Conservation (phyloP, 1,140 invertebrate genomes). For the Onthophagus taurus region DNA sequence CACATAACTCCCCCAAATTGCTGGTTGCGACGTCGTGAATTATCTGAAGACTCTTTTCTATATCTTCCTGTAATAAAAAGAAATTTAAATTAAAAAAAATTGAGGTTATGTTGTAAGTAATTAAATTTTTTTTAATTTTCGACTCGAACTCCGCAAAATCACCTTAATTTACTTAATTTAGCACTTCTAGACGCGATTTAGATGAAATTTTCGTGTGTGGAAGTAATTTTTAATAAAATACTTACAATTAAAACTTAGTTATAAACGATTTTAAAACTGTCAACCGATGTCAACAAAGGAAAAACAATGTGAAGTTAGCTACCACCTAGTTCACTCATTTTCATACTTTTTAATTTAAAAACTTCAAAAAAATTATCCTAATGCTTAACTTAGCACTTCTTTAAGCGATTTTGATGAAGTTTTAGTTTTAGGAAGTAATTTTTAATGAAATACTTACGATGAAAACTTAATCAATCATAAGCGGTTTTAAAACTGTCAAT, state of each 20-base stretch:
- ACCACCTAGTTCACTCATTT: no score
- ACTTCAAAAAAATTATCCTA: no score
- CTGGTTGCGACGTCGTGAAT: constrained; percentile 63
- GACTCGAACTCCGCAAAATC: neutral
- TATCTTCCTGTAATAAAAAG: constrained; percentile 42
- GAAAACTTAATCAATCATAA: no score
- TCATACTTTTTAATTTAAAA: no score
- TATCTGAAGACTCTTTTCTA: constrained; percentile 56
- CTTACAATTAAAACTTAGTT: neutral
- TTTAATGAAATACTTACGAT: no score
- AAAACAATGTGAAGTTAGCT: no score
- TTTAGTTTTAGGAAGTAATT: no score
- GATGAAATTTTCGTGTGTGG: neutral
- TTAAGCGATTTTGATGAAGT: no score
- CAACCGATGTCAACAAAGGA: no score
- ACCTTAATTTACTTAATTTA: neutral
- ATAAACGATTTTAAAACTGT: neutral
- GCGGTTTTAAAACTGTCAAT: no score
- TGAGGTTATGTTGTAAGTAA: neutral
- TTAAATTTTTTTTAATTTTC: neutral
- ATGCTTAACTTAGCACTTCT: no score
- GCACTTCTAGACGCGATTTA: neutral
- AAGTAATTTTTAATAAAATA: neutral
- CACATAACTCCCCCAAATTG: constrained; percentile 60
- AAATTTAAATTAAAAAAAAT: no score